These are phyloP conservation scores for Crenuchus spilurus DNA, from an alignment of 2,797 vertebrate genomes.

Conservation along the genomic window DNA sequence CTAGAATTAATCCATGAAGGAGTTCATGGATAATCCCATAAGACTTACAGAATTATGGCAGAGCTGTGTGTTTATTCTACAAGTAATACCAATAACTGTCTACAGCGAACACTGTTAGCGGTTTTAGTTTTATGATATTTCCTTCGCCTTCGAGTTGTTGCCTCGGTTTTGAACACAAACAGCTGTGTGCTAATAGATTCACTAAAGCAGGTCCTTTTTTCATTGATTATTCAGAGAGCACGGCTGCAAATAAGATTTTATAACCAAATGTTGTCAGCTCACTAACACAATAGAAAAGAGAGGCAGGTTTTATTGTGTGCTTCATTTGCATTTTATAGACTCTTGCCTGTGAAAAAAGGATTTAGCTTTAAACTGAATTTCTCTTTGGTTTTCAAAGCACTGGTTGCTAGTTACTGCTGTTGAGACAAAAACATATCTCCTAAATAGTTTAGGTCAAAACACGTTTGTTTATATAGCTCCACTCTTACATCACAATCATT, in stretches of 20 bases:
- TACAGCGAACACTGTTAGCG: background rate
- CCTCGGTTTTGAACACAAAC: background rate
- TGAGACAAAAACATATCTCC: too few relatives aligned
- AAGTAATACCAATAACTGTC: background rate
- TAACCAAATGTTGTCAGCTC: slow-evolving; percentile 14
- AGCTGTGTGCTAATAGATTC: background rate
- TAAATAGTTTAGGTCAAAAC: too few relatives aligned
- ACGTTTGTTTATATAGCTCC: too few relatives aligned
- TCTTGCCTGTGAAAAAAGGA: slow-evolving; percentile 1
- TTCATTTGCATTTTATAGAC: slow-evolving; percentile 39
- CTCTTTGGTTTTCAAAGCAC: too few relatives aligned
- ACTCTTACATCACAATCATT: too few relatives aligned
- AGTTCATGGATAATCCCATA: background rate
- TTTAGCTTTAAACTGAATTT: too few relatives aligned
- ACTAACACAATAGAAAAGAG: slow-evolving; percentile 9
- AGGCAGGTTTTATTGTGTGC: slow-evolving; percentile 19
- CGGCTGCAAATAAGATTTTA: slow-evolving; percentile 4
- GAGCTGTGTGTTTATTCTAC: background rate
- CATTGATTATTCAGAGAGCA: background rate
- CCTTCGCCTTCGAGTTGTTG: background rate
- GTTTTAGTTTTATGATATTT: background rate
- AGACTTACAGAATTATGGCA: background rate
- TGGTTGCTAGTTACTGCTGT: too few relatives aligned
- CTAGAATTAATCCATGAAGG: slow-evolving; percentile 21
- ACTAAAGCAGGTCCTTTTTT: background rate